Base-by-base conservation (phyloP, 2,888 invertebrate species). In the Epinotia brunnichana region DNA sequence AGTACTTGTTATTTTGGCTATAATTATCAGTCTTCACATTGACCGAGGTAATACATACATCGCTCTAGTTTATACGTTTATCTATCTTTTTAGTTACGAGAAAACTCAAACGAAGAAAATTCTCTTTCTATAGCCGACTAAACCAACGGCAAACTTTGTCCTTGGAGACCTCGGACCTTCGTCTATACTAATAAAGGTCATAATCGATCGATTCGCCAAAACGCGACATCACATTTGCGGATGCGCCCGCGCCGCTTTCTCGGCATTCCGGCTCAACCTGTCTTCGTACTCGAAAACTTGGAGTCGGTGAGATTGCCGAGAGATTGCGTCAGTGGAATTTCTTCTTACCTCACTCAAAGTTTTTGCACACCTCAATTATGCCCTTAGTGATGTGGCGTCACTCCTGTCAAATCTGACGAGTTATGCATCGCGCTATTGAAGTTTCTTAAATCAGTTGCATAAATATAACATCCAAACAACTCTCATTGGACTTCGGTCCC, bases 221-320 rank as follows among this genome's bases (percentile, higher is more conserved):
- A 62, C 71, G 71, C 67, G 67, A 60, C 44, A 62, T 29, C 67
- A 61, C 67, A 48, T 80, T 82, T 80, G 78, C 83, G 82, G 82
- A 82, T 81, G 82, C 83, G 80, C 75, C 74, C 51, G 35, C 41
- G 68, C 83, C 84, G 87, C 89, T 89, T 89, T 89, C 89, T 86
- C 83, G 74, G 66, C 86, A 88, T 88, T 87, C 89, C 85, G 81
- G 85, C 82, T 79, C 68, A 84, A 87, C 88, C 81, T 81, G 88
- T 86, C 80, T 63, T 78, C 39, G n/a, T 15, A 64, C 24, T 54
- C 63, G 59, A 56, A 57, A 44, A 29, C 15, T 44, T 48, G 11
- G 29, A 51, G 39, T 24, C 17, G 48, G 60, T 51, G 62, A 69
- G 54, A 56, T 60, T 24, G 29, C n/a, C 29, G 44, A 35, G 56